A percentile compares a stretch with the other conserved stretches of the same genome.
Conservation (phyloP, 2,888 invertebrate genomes). For the Meandrusa payeni region DNA sequence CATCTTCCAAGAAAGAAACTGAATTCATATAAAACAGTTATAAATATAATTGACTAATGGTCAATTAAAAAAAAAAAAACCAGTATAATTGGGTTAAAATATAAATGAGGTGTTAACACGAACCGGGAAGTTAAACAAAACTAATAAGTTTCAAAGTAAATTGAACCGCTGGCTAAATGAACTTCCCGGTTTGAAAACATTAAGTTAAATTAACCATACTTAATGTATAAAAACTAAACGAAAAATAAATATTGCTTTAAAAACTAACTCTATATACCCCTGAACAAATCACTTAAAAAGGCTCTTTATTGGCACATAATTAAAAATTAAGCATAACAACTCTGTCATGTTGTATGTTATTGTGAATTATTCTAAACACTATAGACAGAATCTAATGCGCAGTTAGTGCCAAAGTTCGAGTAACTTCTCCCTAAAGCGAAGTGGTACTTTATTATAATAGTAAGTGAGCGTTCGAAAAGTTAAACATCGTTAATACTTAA, state of each 20-base stretch:
- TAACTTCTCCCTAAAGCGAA: constrained; percentile 41
- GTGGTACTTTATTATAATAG: constrained; percentile 41
- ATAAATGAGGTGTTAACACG: constrained; percentile 30
- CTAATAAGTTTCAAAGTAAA: constrained; percentile 48
- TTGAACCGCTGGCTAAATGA: constrained; percentile 18
- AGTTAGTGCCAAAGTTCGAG: constrained; percentile 39
- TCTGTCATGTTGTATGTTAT: constrained; percentile 4
- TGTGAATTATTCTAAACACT: constrained; percentile 6
- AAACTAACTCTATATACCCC: constrained; percentile 19
- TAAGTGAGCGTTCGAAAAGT: constrained; percentile 48
- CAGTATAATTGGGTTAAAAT: constrained; percentile 12
- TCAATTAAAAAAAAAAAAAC: constrained; percentile 31
- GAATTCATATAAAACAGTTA: constrained; percentile 19
- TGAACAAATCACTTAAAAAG: constrained; percentile 3
- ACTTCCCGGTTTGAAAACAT: constrained; percentile 23
- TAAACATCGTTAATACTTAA: constrained; percentile 50
- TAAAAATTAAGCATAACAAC: constrained; percentile 15
- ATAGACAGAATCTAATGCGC: constrained; percentile 22
- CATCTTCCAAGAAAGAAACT: constrained; percentile 18
- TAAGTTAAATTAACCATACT: constrained; percentile 38
- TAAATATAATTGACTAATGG: constrained; percentile 27
- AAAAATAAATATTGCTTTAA: constrained; percentile 39
- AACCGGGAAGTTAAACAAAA: constrained; percentile 48
- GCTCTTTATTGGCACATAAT: constrained; percentile 23
- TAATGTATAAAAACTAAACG: constrained; percentile 49